A percentile compares a stretch with the other conserved stretches of the same genome.
Conservation (phyloP, 2,113 vertebrate genomes). For the Otocyon megalotis region DNA sequence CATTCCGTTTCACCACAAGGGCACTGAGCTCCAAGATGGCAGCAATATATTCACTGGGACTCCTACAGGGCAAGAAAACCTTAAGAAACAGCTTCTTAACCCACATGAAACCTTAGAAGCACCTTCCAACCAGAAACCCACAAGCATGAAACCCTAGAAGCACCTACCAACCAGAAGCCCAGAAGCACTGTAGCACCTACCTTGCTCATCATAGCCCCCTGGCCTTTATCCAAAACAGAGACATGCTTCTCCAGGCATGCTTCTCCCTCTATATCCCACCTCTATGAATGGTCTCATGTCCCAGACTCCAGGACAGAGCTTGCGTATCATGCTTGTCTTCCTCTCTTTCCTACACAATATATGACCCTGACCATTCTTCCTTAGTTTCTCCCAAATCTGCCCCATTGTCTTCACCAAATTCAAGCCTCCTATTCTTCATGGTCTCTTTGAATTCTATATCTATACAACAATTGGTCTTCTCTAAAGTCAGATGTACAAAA, state of each 20-base stretch:
- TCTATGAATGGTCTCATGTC: too few relatives aligned
- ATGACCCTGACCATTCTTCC: neutral
- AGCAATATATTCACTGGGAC: conserved; percentile 88
- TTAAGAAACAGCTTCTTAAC: neutral
- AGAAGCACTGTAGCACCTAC: neutral
- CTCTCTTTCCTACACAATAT: neutral
- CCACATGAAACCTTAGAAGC: neutral
- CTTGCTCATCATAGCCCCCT: neutral
- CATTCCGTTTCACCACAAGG: conserved; percentile 85
- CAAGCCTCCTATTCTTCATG: neutral
- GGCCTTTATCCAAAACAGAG: neutral
- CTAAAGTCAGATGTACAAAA: neutral
- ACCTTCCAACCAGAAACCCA: neutral
- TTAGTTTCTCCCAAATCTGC: neutral
- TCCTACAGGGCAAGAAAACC: conserved; percentile 77
- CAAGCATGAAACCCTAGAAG: neutral
- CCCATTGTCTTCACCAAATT: neutral
- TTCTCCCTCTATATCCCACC: neutral
- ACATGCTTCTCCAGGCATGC: neutral
- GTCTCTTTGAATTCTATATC: neutral
- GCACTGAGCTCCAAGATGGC: conserved; percentile 91
- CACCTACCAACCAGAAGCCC: neutral
- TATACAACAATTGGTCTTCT: neutral
- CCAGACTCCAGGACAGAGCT: neutral
- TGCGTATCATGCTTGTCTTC: neutral